Percentiles rank a stretch among this genome's conserved stretches.
These are phyloP conservation scores for Thera britannica DNA, from an alignment of 2,888 invertebrate genomes.

Conservation along the genomic window DNA sequence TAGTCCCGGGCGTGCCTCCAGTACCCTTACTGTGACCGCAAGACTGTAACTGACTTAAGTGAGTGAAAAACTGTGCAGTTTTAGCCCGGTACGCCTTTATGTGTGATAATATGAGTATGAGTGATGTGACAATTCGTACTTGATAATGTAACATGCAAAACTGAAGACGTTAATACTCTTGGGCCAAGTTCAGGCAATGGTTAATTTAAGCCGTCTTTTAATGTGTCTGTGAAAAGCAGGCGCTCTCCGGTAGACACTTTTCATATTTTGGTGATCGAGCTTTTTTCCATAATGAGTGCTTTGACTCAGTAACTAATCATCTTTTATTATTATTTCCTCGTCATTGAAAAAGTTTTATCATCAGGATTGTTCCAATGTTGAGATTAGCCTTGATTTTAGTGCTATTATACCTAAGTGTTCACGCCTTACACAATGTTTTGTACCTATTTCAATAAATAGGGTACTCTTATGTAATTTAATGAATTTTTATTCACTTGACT, in stretches of 20 bases:
- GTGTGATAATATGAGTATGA: slow-evolving; percentile 59
- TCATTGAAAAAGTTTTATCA: slow-evolving; percentile 50
- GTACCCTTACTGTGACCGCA: slow-evolving; percentile 83
- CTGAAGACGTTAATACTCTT: slow-evolving; percentile 50
- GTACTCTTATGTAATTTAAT: slow-evolving; percentile 59
- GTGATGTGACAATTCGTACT: slow-evolving; percentile 62
- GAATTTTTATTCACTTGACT: slow-evolving; percentile 65
- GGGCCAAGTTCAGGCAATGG: neutral
- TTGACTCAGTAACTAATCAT: slow-evolving; percentile 17
- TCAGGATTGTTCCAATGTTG: slow-evolving; percentile 45
- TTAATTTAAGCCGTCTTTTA: neutral
- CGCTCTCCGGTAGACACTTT: slow-evolving; percentile 53
- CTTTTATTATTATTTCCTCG: slow-evolving; percentile 32
- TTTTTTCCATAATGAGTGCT: slow-evolving; percentile 48
- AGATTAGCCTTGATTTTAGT: slow-evolving; percentile 49
- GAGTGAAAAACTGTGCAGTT: slow-evolving; percentile 42
- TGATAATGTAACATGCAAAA: slow-evolving; percentile 19
- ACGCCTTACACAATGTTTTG: slow-evolving; percentile 55
- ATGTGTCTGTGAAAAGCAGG: slow-evolving; percentile 11
- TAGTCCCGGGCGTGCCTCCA: slow-evolving; percentile 74
- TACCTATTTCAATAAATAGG: slow-evolving; percentile 50
- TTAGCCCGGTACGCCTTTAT: slow-evolving; percentile 36
- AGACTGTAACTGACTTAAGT: slow-evolving; percentile 64
- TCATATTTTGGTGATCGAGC: slow-evolving; percentile 47
- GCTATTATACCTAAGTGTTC: slow-evolving; percentile 57